Base-by-base conservation (phyloP, 2,888 invertebrate species). In the Amphipoea lucens region DNA sequence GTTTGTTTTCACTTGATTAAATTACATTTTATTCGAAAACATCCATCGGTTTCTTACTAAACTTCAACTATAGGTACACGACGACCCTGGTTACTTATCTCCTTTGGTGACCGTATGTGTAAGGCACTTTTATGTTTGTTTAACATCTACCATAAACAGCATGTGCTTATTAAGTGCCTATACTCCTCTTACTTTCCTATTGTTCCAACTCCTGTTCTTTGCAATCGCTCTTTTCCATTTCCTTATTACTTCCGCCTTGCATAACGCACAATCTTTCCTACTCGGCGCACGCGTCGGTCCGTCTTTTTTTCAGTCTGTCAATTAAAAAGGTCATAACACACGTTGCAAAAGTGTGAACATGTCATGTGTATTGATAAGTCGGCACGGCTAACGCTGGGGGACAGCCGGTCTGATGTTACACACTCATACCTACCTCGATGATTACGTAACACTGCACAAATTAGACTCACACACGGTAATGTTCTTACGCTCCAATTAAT, bases 401-500 rank as follows among this genome's bases (percentile, higher is more conserved):
- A 90, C 90, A 87, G 89, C 88, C 68, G 81, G 84, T 88, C 84
- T 90, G 81, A 69, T n/a, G 81, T 88, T 83, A 88, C 88, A 89
- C 84, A 85, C 81, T 77, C 68, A 45, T 69, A 81, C n/a, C 7
- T 62, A 54, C 29, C 29, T 78, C 84, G 29, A 78, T 9, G 29
- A n/a, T 90, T 89, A 85, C 83, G 76, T 87, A 87, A 89, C 73
- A 45, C 77, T 83, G 29, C 81, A 89, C 89, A 89, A 90, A 89
- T 89, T 90, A 90, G 87, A 90, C 84, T 87, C 89, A 88, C 89
- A 90, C 90, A 92, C 89, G 90, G 92, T 94, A 94, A 94, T 94
- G 92, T 94, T 94, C 93, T 95, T 94, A 93, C 93, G 96, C 95
- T 94, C 96, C 92, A 96, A 94, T 96, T 95, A 93, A 91, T 89